phyloP scores from a whole-genome alignment of 2,888 invertebrate species.

The Colostygia pectinataria region DNA sequence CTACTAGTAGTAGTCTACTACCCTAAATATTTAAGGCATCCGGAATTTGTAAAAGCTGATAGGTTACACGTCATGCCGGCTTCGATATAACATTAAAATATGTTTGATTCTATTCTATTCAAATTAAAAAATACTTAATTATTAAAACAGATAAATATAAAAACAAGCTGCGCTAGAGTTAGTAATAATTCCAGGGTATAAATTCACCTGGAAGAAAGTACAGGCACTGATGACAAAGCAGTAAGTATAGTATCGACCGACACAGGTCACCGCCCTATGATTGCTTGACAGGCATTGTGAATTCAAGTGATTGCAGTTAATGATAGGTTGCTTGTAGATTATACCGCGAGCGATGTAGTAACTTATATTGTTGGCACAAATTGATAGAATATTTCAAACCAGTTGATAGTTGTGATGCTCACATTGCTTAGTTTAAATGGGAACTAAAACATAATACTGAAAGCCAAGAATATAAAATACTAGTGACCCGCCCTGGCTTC shows the following conservation, averaged over 20 bases:
- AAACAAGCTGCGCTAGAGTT: too few relatives aligned
- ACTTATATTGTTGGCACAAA: slow-evolving; percentile 10
- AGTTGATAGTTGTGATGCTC: slow-evolving; percentile 1
- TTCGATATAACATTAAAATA: too few relatives aligned
- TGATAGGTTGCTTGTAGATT: slow-evolving; percentile 22
- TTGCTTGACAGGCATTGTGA: slow-evolving; percentile 56
- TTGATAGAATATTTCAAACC: slow-evolving; percentile 8
- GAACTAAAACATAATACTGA: neutral
- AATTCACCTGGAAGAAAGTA: neutral
- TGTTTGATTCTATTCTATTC: too few relatives aligned
- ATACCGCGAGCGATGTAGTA: slow-evolving; percentile 9
- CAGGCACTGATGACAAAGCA: slow-evolving; percentile 32
- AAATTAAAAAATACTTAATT: too few relatives aligned
- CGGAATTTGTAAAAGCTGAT: too few relatives aligned
- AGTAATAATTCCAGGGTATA: too few relatives aligned
- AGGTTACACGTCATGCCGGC: too few relatives aligned
- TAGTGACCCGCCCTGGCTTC: too few relatives aligned
- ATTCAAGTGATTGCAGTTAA: slow-evolving; percentile 47
- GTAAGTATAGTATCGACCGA: slow-evolving; percentile 55
- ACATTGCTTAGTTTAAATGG: neutral
- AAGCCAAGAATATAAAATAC: too few relatives aligned
- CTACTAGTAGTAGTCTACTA: too few relatives aligned
- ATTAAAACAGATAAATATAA: too few relatives aligned
- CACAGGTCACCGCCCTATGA: slow-evolving; percentile 69
- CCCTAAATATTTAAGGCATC: too few relatives aligned